Evolutionary conservation across 2,113 vertebrate genomes (phyloP), one percentile per base, ranked within the genome.

Genomic region (Seriola quinqueradiata): DNA sequence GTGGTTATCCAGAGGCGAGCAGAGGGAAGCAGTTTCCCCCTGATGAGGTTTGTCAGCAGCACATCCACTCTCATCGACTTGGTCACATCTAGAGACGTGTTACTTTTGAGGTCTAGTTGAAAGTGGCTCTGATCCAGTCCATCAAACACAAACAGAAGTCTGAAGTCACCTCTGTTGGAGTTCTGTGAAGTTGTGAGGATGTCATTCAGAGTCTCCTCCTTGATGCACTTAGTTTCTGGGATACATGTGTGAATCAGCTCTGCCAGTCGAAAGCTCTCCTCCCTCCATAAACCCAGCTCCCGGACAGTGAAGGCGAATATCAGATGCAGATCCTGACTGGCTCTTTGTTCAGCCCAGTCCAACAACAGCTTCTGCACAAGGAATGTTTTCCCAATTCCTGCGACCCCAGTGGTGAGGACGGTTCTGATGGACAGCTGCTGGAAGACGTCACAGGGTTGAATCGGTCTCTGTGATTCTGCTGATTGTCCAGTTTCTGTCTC

Each of bases 111-210:
- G 63, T 74, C 52, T 0, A 81, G 54, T 5, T 66, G 54, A n/a
- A 84, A 25, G 36, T 61, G 66, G 34, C 75, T 84, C 68, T 88
- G 77, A 4, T 88, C 82, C 59, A 88, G 75, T 3, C 86, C 86
- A 13, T 88, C 79, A 25, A 88, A 61, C 46, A 88, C 70, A 63
- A 85, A 70, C 38, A 78, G 66, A 70, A 78, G 42, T 61, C 19
- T 42, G 66, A 70, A 28, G 21, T 61, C 66, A 42, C 66, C 32
- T 1, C 2, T 3, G 1, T 70, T 21, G 4, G 9, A n/a, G 9
- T 12, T 72, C 74, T 65, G 75, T 0, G 2, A 23, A 67, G n/a
- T 2, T 44, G 3, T 77, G 36, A 70, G 67, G 44, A 66, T 23
- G 19, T 72, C 23, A 64, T 83, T 54, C 16, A 79, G 58, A 42